phyloP scores from a whole-genome alignment of 2,113 vertebrate species.

The Varanus salvator region DNA sequence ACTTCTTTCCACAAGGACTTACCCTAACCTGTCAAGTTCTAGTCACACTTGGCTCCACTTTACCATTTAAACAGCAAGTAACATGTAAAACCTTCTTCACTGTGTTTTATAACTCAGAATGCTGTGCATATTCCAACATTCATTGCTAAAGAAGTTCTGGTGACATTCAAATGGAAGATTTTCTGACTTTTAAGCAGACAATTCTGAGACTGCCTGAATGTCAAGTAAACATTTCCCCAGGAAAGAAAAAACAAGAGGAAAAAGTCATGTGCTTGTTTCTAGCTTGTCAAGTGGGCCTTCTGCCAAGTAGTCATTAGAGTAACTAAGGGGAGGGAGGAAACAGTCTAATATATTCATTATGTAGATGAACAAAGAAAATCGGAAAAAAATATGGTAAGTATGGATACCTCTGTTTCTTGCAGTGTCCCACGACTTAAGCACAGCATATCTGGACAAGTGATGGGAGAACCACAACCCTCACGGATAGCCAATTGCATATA shows the following conservation, averaged over 20 bases:
- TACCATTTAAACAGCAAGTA: not conserved
- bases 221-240: slow-evolving; percentile 60
- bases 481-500: slow-evolving; percentile 89
- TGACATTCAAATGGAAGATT: slow-evolving; percentile 39
- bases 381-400: not conserved
- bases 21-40: not conserved
- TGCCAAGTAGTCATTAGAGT: slow-evolving; percentile 60
- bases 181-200: slow-evolving; percentile 34
- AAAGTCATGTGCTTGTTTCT: slow-evolving; percentile 60
- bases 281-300: slow-evolving; percentile 51
- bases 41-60: not conserved
- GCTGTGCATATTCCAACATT: slow-evolving; percentile 30
- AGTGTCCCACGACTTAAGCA: slow-evolving; percentile 86
- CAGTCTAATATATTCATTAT: slow-evolving; percentile 34
- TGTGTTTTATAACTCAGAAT: slow-evolving; percentile 17
- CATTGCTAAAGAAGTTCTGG: slow-evolving; percentile 31
- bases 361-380: slow-evolving; percentile 35
- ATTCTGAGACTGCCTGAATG: slow-evolving; percentile 40
- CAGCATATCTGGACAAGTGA: slow-evolving; percentile 92
- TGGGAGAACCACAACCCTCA: slow-evolving; percentile 90
- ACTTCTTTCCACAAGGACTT: not conserved
- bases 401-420: slow-evolving; percentile 90
- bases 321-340: slow-evolving; percentile 54
- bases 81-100: slow-evolving; percentile 2
- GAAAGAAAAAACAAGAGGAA: slow-evolving; percentile 44